A percentile compares a stretch with the other conserved stretches of the same genome.
These are phyloP conservation scores for Lutjanus erythropterus DNA, from an alignment of 2,113 vertebrate genomes.

Conservation along the genomic window DNA sequence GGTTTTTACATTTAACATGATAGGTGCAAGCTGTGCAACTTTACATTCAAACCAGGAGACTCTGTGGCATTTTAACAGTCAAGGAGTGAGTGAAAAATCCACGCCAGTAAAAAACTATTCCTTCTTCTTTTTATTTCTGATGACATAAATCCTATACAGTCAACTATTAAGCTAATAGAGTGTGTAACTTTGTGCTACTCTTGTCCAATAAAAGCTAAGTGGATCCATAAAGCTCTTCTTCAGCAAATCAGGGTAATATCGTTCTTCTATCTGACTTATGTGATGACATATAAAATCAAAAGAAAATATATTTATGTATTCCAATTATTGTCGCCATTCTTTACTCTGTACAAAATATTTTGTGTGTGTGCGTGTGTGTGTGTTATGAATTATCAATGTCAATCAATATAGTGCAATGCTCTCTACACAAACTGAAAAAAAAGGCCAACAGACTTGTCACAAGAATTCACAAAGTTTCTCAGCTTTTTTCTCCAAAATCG, in stretches of 20 bases:
- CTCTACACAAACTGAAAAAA: constrained; percentile 65
- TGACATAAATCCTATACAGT: constrained; percentile 86
- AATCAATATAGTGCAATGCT: constrained; percentile 80
- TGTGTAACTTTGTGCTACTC: constrained; percentile 86
- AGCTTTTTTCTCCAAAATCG: constrained; percentile 24
- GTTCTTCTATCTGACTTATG: constrained; percentile 80
- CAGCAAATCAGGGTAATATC: constrained; percentile 81
- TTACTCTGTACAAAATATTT: constrained; percentile 79
- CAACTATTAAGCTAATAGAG: constrained; percentile 87
- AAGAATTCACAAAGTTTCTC: constrained; percentile 41
- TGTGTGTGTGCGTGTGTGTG: constrained; percentile 54
- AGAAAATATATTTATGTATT: constrained; percentile 83
- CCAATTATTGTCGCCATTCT: constrained; percentile 80
- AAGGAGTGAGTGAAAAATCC: constrained; percentile 96
- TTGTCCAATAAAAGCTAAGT: constrained; percentile 90
- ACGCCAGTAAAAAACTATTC: constrained; percentile 95
- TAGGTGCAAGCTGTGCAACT: constrained; percentile 98
- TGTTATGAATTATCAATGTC: constrained; percentile 77
- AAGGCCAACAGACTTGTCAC: constrained; percentile 70
- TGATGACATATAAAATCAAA: constrained; percentile 76
- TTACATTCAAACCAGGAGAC: constrained; percentile 99
- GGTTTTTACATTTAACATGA: constrained; percentile 88
- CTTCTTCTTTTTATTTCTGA: constrained; percentile 89
- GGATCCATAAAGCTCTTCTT: constrained; percentile 86
- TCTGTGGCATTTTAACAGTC: constrained; percentile 99